Conservation (phyloP, 1,140 invertebrate species). For the Drosophila navojoa region DNA sequence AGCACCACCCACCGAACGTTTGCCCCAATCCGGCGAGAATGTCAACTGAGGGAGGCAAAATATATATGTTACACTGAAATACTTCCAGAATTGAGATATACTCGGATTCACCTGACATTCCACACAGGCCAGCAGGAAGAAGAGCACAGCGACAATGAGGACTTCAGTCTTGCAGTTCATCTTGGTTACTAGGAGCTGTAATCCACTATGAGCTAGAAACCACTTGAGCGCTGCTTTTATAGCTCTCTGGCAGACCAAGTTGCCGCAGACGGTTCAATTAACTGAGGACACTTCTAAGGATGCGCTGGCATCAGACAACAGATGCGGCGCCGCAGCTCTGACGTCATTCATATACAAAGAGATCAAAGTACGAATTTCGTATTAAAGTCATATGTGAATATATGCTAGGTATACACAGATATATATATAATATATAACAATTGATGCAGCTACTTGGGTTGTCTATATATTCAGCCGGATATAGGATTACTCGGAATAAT, state of each 20-base stretch:
- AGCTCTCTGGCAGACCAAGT: conserved; percentile 5
- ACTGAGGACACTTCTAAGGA: conserved; percentile 49
- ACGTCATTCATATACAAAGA: conserved; percentile 3
- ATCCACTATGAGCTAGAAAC: neutral
- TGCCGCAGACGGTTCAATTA: conserved; percentile 27
- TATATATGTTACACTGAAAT: neutral
- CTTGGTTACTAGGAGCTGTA: conserved; percentile 28
- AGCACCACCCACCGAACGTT: conserved; percentile 63
- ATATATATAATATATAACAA: too few relatives aligned
- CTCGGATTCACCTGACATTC: conserved; percentile 65
- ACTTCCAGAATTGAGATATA: neutral
- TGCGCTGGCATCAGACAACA: conserved; percentile 20
- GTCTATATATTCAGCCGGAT: too few relatives aligned
- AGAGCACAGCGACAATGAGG: conserved; percentile 56
- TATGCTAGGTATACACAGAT: too few relatives aligned
- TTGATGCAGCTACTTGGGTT: too few relatives aligned
- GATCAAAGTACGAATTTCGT: neutral
- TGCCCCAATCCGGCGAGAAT: conserved; percentile 83
- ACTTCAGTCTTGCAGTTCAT: conserved; percentile 70
- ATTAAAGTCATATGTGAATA: too few relatives aligned
- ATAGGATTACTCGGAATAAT: too few relatives aligned
- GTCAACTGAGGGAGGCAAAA: conserved; percentile 56
- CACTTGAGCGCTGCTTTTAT: conserved; percentile 47
- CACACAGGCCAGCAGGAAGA: conserved; percentile 66
- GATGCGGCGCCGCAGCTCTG: neutral